Percentiles rank a stretch among this genome's conserved stretches.
Evolutionary conservation across 2,888 invertebrate genomes (phyloP).

Genomic region (Zeuzera pyrina): DNA sequence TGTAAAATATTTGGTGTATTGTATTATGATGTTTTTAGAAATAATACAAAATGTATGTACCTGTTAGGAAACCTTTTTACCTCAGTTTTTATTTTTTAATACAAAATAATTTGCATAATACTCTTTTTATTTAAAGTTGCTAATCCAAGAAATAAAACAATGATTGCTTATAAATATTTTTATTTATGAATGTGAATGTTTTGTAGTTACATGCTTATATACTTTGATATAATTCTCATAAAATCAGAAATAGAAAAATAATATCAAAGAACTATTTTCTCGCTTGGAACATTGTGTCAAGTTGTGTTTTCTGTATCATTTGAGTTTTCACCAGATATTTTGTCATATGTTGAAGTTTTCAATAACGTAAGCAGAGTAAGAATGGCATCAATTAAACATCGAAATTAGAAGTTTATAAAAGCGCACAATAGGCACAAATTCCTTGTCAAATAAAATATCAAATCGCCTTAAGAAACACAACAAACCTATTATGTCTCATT

Average conservation of each 20-base stretch:
- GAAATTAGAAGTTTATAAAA: too few species aligned
- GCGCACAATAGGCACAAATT: slow-evolving; percentile 40
- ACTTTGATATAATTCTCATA: slow-evolving; percentile 63
- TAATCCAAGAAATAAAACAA: slow-evolving; percentile 55
- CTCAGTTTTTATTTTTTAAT: too few species aligned
- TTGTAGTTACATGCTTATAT: slow-evolving; percentile 62
- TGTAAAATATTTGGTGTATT: too few species aligned
- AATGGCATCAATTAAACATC: slow-evolving; percentile 11
- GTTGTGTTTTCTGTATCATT: neutral
- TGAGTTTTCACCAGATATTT: slow-evolving; percentile 9
- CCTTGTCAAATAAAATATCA: slow-evolving; percentile 29
- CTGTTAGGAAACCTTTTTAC: too few species aligned
- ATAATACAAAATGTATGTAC: too few species aligned
- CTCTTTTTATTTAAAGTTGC: too few species aligned
- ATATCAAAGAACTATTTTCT: slow-evolving; percentile 66
- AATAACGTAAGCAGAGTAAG: too few species aligned
- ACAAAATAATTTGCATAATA: too few species aligned
- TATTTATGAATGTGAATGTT: slow-evolving; percentile 67
- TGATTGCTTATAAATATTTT: slow-evolving; percentile 63
- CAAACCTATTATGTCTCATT: slow-evolving; percentile 59
- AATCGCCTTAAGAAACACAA: slow-evolving; percentile 45
- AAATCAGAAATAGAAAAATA: slow-evolving; percentile 73
- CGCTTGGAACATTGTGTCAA: slow-evolving; percentile 1
- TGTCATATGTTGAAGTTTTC: too few species aligned
- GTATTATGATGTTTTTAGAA: too few species aligned